Conservation (phyloP, 1,140 invertebrate genomes). For the Drosophila auraria region DNA sequence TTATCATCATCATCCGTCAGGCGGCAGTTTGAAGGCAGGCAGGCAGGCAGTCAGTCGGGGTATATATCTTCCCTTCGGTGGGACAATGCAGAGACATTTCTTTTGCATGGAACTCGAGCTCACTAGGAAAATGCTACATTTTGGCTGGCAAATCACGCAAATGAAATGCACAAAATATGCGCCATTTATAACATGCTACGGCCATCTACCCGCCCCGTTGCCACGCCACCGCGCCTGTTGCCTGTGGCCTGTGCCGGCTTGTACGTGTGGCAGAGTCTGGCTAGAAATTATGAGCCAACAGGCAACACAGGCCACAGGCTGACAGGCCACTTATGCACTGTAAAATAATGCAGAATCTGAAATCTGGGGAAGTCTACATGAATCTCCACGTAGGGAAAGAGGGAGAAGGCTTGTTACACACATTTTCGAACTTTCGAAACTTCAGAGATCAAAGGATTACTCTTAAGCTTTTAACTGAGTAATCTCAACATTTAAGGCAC, state of each 20-base stretch:
- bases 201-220: background rate
- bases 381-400: too few relatives aligned
- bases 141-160: constrained; percentile 81
- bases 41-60: constrained; percentile 9
- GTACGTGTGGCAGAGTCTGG: constrained; percentile 55
- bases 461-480: too few relatives aligned
- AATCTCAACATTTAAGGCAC: too few relatives aligned
- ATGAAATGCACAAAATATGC: constrained; percentile 83
- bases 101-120: constrained; percentile 34
- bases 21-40: constrained; percentile 12
- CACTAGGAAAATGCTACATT: constrained; percentile 69
- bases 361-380: too few relatives aligned
- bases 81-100: constrained; percentile 32
- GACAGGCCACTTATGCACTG: constrained; percentile 24
- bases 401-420: too few relatives aligned
- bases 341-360: background rate
- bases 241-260: constrained; percentile 10
- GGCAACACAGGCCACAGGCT: constrained; percentile 62
- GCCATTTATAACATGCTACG: constrained; percentile 74
- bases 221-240: background rate
- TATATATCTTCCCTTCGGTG: constrained; percentile 38
- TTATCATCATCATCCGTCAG: constrained; percentile 38
- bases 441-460: too few relatives aligned
- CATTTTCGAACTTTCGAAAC: too few relatives aligned
- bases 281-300: constrained; percentile 73